A percentile compares a stretch with the other conserved stretches of the same genome.
Evolutionary conservation across 2,888 invertebrate genomes (phyloP).

Genomic region (Dexiosoma caninum): DNA sequence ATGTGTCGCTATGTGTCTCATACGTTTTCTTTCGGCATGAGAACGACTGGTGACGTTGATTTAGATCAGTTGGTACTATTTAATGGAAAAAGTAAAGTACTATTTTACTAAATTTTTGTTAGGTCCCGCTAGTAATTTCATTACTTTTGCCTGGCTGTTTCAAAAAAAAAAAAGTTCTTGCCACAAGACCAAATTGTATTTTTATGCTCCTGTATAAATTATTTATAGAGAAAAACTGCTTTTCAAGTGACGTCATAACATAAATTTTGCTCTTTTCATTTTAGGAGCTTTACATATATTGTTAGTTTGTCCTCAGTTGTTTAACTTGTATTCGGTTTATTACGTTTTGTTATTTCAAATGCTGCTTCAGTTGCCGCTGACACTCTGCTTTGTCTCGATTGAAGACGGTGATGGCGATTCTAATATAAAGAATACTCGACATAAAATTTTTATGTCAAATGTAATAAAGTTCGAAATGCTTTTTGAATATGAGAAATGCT

Average conservation of each 20-base stretch:
- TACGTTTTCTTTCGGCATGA: too few relatives aligned
- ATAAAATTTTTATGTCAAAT: slow-evolving; percentile 19
- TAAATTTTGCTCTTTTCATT: slow-evolving; percentile 3
- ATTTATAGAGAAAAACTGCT: not conserved
- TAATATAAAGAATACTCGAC: not conserved
- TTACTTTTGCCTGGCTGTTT: not conserved
- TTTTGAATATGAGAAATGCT: not conserved
- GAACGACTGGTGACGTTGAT: too few relatives aligned
- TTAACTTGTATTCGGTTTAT: slow-evolving; percentile 1
- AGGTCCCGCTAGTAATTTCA: not conserved
- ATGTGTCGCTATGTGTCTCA: too few relatives aligned
- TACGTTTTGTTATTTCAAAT: not conserved
- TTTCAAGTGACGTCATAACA: slow-evolving; percentile 51
- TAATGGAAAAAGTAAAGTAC: not conserved
- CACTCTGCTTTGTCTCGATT: not conserved
- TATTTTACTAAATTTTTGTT: not conserved
- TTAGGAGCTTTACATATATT: not conserved
- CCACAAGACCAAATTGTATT: not conserved
- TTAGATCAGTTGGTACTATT: not conserved
- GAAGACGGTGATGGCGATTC: not conserved
- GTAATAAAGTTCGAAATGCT: not conserved
- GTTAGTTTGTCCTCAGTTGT: not conserved
- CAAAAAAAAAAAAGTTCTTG: too few relatives aligned
- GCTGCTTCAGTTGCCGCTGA: not conserved
- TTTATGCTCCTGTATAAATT: not conserved